These are phyloP conservation scores for Mythimna lalbum DNA, from an alignment of 2,888 invertebrate species.

Conservation along the genomic window DNA sequence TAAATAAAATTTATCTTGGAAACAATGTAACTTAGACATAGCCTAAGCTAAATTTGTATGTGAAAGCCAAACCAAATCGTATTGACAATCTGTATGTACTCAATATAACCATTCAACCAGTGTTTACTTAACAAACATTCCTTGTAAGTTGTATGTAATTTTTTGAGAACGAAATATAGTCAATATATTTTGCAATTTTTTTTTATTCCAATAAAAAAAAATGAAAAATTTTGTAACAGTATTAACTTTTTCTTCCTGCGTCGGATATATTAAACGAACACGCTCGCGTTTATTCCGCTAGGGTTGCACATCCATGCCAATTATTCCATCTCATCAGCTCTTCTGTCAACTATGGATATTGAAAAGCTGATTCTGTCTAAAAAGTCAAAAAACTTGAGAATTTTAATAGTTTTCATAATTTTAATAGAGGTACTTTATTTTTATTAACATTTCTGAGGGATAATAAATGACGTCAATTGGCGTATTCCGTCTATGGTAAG, in stretches of 20 bases:
- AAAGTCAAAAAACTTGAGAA: too few species aligned
- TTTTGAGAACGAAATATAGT: constrained; percentile 80
- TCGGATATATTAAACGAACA: too few species aligned
- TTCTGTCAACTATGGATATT: too few species aligned
- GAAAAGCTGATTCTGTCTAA: too few species aligned
- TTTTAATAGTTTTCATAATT: too few species aligned
- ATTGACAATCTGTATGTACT: constrained; percentile 50
- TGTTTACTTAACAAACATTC: constrained; percentile 77
- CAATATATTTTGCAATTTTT: constrained; percentile 80
- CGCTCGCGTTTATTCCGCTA: too few species aligned
- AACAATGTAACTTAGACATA: constrained; percentile 43
- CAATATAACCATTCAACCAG: constrained; percentile 59
- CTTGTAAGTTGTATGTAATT: constrained; percentile 79
- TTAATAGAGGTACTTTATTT: too few species aligned
- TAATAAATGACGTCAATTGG: too few species aligned
- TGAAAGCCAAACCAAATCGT: constrained; percentile 34
- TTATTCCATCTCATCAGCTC: too few species aligned
- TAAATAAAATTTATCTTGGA: constrained; percentile 44
- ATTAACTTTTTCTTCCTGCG: background rate
- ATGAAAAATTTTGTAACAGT: background rate
- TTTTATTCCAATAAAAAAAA: background rate
- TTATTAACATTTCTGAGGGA: too few species aligned
- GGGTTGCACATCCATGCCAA: too few species aligned
- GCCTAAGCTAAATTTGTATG: constrained; percentile 49
- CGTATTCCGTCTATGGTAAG: too few species aligned